These are phyloP conservation scores for Acipenser transmontanus DNA, from an alignment of 2,797 vertebrate species.

Conservation along the genomic window DNA sequence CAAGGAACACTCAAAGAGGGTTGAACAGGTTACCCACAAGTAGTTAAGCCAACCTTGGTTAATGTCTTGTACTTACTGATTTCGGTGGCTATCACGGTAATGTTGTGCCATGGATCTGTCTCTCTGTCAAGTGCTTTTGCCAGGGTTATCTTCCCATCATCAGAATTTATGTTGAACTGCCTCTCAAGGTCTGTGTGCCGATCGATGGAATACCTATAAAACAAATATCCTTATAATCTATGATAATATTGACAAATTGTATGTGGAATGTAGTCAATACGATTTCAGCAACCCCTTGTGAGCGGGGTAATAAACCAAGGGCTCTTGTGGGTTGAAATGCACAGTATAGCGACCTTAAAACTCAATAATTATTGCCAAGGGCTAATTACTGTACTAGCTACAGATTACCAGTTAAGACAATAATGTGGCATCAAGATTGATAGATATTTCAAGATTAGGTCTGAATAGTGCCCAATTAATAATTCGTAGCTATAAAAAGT, in stretches of 20 bases:
- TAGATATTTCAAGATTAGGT: constrained; percentile 11
- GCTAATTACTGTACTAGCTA: constrained; percentile 57
- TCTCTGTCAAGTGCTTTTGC: constrained; percentile 90
- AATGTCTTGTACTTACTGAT: constrained; percentile 72
- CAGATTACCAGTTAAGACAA: constrained; percentile 53
- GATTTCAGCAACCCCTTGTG: constrained; percentile 38
- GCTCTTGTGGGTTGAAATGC: constrained; percentile 37
- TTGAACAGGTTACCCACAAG: no score
- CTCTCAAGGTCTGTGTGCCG: constrained; percentile 95
- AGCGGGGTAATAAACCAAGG: constrained; percentile 27
- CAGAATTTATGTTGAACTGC: constrained; percentile 94
- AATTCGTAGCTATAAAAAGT: no score
- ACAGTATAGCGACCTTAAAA: constrained; percentile 32
- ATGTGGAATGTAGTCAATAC: constrained; percentile 26
- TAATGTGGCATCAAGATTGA: constrained; percentile 51
- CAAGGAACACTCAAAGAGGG: no score
- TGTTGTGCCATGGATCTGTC: constrained; percentile 92
- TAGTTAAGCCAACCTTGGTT: neutral
- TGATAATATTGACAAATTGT: constrained; percentile 22
- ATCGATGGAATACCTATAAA: constrained; percentile 88
- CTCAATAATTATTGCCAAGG: constrained; percentile 67
- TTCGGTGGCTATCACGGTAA: constrained; percentile 94
- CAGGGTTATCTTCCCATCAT: constrained; percentile 90
- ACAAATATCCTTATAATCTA: no score
- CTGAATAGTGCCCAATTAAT: no score